These are phyloP conservation scores for Leucoraja ocellata DNA, from an alignment of 2,797 vertebrate species.

Conservation along the genomic window DNA sequence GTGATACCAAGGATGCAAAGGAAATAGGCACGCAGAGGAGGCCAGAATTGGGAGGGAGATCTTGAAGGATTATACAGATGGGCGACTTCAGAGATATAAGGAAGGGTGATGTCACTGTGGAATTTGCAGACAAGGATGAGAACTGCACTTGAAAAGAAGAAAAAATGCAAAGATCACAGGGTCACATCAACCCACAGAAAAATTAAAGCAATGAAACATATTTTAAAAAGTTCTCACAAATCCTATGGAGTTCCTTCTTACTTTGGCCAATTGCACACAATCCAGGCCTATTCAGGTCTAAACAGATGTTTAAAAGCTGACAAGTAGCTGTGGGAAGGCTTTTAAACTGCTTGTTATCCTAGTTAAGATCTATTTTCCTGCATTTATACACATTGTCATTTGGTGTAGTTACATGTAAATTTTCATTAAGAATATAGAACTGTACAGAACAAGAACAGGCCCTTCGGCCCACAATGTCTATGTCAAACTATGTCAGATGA, in stretches of 20 bases:
- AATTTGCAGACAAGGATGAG: neutral
- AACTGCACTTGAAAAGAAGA: neutral
- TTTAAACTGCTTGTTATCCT: neutral
- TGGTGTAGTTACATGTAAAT: too few species aligned
- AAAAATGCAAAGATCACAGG: neutral
- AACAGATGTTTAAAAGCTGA: neutral
- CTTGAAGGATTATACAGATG: neutral
- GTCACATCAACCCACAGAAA: neutral
- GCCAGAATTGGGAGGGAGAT: neutral
- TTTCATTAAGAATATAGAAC: too few species aligned
- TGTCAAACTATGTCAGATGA: too few species aligned
- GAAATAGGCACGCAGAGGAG: neutral
- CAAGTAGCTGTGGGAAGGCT: neutral
- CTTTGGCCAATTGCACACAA: neutral
- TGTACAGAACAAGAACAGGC: too few species aligned
- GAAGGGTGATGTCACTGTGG: too few species aligned
- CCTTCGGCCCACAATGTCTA: too few species aligned
- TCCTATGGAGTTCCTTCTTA: neutral
- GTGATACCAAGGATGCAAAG: too few species aligned
- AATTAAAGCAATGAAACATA: neutral
- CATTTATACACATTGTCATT: neutral
- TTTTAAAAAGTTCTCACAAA: neutral
- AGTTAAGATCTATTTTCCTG: neutral
- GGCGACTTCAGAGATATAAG: neutral
- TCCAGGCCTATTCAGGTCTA: neutral